A percentile compares a stretch with the other conserved stretches of the same genome.
Evolutionary conservation across 2,888 invertebrate genomes (phyloP).

Genomic region (Netelia fuscicornis): DNA sequence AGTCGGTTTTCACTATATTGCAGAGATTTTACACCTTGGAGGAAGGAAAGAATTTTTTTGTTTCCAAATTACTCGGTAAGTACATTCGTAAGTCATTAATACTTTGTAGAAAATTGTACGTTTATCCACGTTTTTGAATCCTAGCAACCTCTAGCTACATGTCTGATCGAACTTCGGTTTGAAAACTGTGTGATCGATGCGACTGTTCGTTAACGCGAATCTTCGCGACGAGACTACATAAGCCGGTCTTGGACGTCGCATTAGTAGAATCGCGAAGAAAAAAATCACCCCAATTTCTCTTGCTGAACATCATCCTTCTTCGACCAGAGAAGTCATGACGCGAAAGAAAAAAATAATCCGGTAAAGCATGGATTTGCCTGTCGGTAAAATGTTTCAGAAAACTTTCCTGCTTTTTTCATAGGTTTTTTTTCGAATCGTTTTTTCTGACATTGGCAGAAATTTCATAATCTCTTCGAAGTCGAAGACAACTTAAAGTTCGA

Average conservation of each 20-base stretch:
- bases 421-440: neutral
- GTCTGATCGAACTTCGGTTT: conserved; percentile 49
- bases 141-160: neutral
- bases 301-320: conserved; percentile 18
- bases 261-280: conserved; percentile 13
- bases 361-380: conserved; percentile 41
- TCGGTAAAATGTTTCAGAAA: conserved; percentile 35
- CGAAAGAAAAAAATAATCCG: conserved; percentile 40
- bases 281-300: conserved; percentile 35
- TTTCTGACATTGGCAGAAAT: neutral
- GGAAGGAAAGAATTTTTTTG: too few species aligned
- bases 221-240: conserved; percentile 26
- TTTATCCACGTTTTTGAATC: too few species aligned
- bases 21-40: too few species aligned
- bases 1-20: too few species aligned
- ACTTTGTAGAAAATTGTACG: too few species aligned
- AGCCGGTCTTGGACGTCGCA: conserved; percentile 39
- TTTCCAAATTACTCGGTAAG: too few species aligned
- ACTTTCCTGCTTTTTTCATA: neutral
- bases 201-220: conserved; percentile 66
- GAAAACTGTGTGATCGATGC: conserved; percentile 65
- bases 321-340: conserved; percentile 4
- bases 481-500: neutral
- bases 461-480: neutral
- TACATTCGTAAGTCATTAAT: too few species aligned